Evolutionary conservation across 2,113 vertebrate species (phyloP).

Genomic region (Channa maculata): DNA sequence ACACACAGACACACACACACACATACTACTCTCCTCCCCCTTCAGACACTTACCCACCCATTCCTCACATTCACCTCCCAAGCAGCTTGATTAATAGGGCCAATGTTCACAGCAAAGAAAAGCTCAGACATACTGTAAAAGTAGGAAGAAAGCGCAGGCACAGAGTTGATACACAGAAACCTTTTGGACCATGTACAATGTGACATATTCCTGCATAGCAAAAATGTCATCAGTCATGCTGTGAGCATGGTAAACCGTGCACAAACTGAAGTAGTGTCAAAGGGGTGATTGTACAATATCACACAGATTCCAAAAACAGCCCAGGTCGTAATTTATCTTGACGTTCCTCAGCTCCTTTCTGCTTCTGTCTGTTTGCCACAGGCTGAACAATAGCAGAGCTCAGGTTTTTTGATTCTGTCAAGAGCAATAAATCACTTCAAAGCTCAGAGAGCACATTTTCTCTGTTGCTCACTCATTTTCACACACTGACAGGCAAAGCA

Average conservation of each 20-base stretch:
- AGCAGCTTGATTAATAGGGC: conserved; percentile 73
- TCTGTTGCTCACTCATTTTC: background rate
- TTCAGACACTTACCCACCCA: conserved; percentile 48
- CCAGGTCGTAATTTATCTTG: conserved; percentile 18
- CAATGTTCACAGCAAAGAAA: conserved; percentile 48
- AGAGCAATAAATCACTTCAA: conserved; percentile 28
- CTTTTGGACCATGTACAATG: conserved; percentile 1
- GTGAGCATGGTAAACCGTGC: background rate
- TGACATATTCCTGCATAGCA: conserved; percentile 25
- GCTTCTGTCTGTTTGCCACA: conserved; percentile 25
- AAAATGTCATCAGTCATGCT: conserved; percentile 21
- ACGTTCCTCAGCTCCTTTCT: background rate
- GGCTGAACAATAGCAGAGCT: conserved; percentile 7
- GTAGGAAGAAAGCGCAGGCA: background rate
- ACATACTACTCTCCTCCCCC: conserved; percentile 23
- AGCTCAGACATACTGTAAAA: conserved; percentile 18
- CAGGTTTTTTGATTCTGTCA: conserved; percentile 29
- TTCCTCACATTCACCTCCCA: conserved; percentile 71
- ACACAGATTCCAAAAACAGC: background rate
- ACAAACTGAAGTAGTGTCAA: background rate
- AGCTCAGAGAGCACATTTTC: background rate
- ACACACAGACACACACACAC: conserved; percentile 43
- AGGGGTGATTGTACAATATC: background rate
- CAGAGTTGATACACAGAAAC: background rate
- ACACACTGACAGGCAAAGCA: background rate